Conservation (phyloP, 2,888 invertebrate genomes). For the Aspidiotus rigidus region DNA sequence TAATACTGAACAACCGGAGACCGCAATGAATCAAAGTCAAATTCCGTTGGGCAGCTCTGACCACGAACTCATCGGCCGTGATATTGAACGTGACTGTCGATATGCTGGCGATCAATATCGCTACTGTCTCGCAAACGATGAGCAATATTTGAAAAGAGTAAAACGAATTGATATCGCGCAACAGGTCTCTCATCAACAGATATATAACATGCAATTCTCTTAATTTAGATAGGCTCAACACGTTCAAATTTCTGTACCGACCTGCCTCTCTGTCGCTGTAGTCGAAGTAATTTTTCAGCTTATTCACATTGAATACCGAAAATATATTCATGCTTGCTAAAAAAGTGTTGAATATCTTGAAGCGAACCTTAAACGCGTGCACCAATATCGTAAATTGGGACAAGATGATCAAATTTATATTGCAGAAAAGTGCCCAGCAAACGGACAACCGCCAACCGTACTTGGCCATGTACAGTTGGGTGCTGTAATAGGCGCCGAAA, state of each 20-base stretch:
- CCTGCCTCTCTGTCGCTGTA: conserved; percentile 12
- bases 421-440: conserved; percentile 22
- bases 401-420: conserved; percentile 25
- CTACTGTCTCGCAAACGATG: conserved; percentile 34
- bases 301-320: conserved; percentile 7
- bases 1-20: conserved; percentile 14
- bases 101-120: conserved; percentile 30
- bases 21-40: conserved; percentile 26
- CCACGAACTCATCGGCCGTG: conserved; percentile 12
- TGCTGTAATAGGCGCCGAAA: conserved; percentile 20
- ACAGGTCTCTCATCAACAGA: conserved; percentile 24
- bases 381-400: conserved; percentile 21
- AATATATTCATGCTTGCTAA: conserved; percentile 18
- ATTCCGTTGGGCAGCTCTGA: conserved; percentile 7
- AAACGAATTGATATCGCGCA: conserved; percentile 31
- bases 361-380: conserved; percentile 18
- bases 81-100: conserved; percentile 31
- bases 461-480: conserved; percentile 10
- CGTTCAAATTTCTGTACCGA: conserved; percentile 21
- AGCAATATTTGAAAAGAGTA: conserved; percentile 34
- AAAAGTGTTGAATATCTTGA: conserved; percentile 25
- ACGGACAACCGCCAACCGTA: conserved; percentile 17
- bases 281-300: conserved; percentile 20
- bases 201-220: conserved; percentile 28
- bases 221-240: conserved; percentile 18